Conservation (phyloP, 2,797 vertebrate species). For the Schizopygopsis pylzovi region DNA sequence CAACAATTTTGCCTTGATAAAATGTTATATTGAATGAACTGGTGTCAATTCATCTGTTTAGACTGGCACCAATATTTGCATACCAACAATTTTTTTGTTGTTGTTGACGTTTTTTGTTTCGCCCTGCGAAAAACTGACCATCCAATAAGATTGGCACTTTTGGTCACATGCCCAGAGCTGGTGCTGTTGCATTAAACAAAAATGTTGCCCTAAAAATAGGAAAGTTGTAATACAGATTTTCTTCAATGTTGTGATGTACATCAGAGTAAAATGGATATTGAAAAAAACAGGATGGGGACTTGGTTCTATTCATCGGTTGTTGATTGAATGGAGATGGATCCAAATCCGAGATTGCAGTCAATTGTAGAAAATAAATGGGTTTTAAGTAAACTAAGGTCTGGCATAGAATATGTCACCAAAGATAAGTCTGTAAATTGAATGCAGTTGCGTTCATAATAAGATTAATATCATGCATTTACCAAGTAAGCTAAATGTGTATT, state of each 20-base stretch:
- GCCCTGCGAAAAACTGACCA: background rate
- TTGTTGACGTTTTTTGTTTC: too few relatives aligned
- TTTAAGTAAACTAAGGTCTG: background rate
- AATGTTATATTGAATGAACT: background rate
- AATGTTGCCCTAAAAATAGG: background rate
- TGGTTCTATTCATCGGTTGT: background rate
- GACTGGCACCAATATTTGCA: background rate
- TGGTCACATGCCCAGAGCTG: too few relatives aligned
- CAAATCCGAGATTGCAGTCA: background rate
- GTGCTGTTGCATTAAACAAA: background rate
- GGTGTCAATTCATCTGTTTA: background rate
- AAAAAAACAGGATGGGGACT: background rate
- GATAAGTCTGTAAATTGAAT: background rate
- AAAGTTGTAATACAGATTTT: background rate
- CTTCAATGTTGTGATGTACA: background rate
- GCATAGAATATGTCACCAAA: background rate
- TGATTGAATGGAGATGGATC: background rate
- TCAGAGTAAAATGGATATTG: background rate
- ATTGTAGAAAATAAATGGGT: background rate
- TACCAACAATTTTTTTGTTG: background rate
- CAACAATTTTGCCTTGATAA: background rate
- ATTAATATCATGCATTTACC: background rate
- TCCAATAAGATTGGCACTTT: background rate
- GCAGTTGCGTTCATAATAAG: background rate
- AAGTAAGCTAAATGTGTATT: background rate